Evolutionary conservation across 2,797 vertebrate genomes (phyloP).

Genomic region (Pempheris klunzingeri): DNA sequence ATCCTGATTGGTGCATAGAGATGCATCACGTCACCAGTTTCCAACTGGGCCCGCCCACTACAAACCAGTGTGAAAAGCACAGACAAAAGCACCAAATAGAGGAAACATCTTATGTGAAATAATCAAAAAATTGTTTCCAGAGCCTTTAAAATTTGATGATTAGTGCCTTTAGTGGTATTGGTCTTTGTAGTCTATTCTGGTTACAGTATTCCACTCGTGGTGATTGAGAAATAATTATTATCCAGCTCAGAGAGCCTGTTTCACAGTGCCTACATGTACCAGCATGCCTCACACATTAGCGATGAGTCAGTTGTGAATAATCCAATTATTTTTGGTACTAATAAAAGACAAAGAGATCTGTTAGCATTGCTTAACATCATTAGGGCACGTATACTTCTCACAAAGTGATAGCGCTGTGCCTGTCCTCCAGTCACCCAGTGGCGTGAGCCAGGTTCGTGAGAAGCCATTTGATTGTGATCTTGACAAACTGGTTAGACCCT

Average conservation of each 20-base stretch:
- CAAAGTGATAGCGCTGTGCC: not conserved
- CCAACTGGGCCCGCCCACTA: not conserved
- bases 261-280: slow-evolving; percentile 50
- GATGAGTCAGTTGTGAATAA: slow-evolving; percentile 51
- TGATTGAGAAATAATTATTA: slow-evolving; percentile 33
- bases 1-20: slow-evolving; percentile 10
- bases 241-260: slow-evolving; percentile 4
- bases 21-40: not conserved
- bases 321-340: slow-evolving; percentile 14
- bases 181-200: slow-evolving; percentile 23
- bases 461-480: slow-evolving; percentile 27
- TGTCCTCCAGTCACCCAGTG: not conserved
- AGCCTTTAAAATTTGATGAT: not conserved
- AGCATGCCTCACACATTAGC: slow-evolving; percentile 47
- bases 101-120: not conserved
- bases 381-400: slow-evolving; percentile 8
- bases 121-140: slow-evolving; percentile 1
- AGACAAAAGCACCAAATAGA: not conserved
- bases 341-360: slow-evolving; percentile 8
- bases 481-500: slow-evolving; percentile 12
- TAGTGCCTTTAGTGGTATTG: slow-evolving; percentile 17
- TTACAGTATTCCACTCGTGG: not conserved
- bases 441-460: not conserved
- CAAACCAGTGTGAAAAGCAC: not conserved
- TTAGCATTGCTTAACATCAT: not conserved